Base-by-base conservation (phyloP, 2,888 invertebrate species). In the Drosophila lacicola region DNA sequence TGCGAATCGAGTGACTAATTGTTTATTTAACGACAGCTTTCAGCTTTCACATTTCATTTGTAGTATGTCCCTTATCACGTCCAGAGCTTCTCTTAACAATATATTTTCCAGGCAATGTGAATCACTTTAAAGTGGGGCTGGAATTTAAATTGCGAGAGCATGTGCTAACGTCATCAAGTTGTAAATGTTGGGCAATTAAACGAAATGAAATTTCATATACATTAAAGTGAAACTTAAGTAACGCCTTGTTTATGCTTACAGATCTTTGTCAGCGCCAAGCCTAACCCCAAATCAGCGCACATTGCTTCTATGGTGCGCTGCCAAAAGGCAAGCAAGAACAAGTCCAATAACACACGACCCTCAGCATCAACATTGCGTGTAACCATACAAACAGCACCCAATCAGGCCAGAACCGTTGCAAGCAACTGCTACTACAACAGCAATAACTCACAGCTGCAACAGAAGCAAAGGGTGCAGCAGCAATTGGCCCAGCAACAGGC, bases 251-350 rank as follows among this genome's bases (percentile, higher is more conserved):
- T 29, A 5, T 13, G 13, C 11, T 69, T 54, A 10, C 71, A 91
- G 91, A 66, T 80, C 60, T 75, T 82, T 76, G 86, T 91, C 60
- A 71, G 78, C 36, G 91, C 90, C 45, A 90, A 86, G 63, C 83
- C 71, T 64, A 90, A 78, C 68, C 72, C 74, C 34, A 91, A 89
- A 60, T 84, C 92, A 14, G 90, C 79, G 14, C 92, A 92, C 62
- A 92, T 92, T 51, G 78, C 75, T 53, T 89, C 88, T 74, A 87
- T 92, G 91, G 89, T 92, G 19, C 80, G 78, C 34, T 11, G n/a
- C 1, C 92, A 92, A 67, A 91, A 82, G 58, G 0, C 42, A 11
- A 74, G 71, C 46, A 90, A 82, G 63, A 33, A 41, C 42, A 81
- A 58, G 41, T 56, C 19, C 58, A 44, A 13, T 11, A 13, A 34